These are phyloP conservation scores for Tanypteryx hageni DNA, from an alignment of 2,888 invertebrate genomes.

Conservation along the genomic window DNA sequence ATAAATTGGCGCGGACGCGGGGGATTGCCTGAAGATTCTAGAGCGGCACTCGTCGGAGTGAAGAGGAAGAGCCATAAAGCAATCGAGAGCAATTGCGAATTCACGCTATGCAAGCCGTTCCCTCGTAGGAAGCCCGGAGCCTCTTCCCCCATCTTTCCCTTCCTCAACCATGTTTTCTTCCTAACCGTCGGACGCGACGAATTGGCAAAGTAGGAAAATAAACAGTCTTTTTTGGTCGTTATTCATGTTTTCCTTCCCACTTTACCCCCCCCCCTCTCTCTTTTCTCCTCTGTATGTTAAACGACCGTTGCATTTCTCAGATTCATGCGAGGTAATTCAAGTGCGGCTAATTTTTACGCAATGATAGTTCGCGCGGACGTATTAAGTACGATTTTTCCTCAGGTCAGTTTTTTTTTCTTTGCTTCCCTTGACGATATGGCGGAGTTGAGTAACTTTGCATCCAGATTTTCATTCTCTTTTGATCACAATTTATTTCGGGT, in stretches of 20 bases:
- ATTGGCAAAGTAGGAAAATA: neutral
- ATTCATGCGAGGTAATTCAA: no score
- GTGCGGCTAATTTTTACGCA: no score
- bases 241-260: neutral
- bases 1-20: neutral
- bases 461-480: no score
- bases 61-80: conserved; percentile 2
- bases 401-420: no score
- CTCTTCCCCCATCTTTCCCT: neutral
- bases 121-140: neutral
- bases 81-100: neutral
- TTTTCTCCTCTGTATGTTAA: neutral
- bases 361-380: no score
- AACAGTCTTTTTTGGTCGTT: neutral
- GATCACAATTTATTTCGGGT: no score
- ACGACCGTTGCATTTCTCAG: no score
- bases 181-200: neutral
- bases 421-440: no score
- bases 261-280: neutral
- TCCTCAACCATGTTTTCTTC: neutral
- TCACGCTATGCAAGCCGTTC: neutral
- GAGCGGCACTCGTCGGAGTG: conserved; percentile 21
- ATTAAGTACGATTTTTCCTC: no score
- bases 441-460: no score
- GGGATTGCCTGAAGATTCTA: conserved; percentile 12